phyloP scores from a whole-genome alignment of 1,140 invertebrate species.

The Formica selysi region DNA sequence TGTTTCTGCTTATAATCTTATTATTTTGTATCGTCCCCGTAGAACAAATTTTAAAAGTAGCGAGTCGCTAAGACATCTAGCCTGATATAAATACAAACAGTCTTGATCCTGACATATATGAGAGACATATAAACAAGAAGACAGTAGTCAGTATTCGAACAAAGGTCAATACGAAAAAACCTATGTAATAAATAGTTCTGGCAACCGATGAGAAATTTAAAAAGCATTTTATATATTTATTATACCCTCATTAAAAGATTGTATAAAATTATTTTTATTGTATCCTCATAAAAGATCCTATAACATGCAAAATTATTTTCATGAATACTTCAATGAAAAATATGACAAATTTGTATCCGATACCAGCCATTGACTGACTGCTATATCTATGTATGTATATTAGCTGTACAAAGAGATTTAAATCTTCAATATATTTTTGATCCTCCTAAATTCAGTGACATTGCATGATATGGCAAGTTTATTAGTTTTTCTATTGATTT shows the following conservation, averaged over 20 bases:
- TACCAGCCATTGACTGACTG: not conserved
- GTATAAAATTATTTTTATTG: not conserved
- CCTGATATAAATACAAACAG: too few relatives aligned
- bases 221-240: too few relatives aligned
- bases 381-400: not conserved
- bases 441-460: not conserved
- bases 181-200: too few relatives aligned
- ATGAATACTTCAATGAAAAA: not conserved
- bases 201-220: too few relatives aligned
- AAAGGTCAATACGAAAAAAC: too few relatives aligned
- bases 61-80: too few relatives aligned
- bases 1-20: not conserved
- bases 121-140: too few relatives aligned
- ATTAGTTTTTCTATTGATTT: constrained; percentile 6
- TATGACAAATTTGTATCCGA: not conserved
- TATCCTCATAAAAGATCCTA: too few relatives aligned
- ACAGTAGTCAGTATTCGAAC: too few relatives aligned
- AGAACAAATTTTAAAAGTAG: not conserved
- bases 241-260: too few relatives aligned
- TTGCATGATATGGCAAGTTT: not conserved
- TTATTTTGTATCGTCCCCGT: not conserved
- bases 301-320: not conserved
- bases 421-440: not conserved
- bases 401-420: not conserved
- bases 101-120: too few relatives aligned